These are phyloP conservation scores for Chrysogorgia sp. DNA, from an alignment of 92 coral and sea anemone genomes.

Conservation along the genomic window DNA sequence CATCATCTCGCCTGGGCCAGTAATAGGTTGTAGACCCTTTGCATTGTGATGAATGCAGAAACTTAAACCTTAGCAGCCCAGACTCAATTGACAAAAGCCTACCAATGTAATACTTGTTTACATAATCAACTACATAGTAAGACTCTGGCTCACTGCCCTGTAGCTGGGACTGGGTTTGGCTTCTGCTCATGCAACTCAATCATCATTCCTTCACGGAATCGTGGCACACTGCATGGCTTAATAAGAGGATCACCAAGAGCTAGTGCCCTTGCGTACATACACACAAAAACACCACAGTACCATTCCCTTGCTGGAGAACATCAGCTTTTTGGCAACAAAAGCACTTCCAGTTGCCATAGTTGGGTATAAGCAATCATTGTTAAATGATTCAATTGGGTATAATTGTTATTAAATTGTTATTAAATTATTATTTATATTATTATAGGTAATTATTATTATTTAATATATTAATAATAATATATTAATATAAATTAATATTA, in stretches of 20 bases:
- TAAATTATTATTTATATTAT: too few relatives aligned
- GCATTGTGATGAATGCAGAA: constrained; percentile 39
- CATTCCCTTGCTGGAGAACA: constrained; percentile 19
- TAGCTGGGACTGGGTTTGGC: constrained; percentile 44
- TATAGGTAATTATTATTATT: too few relatives aligned
- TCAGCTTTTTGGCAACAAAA: constrained; percentile 21
- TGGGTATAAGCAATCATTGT: too few relatives aligned
- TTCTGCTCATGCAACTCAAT: constrained; percentile 38
- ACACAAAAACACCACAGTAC: constrained; percentile 22
- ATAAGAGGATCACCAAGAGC: constrained; percentile 44
- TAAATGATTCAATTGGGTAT: too few relatives aligned
- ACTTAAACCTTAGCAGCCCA: constrained; percentile 37
- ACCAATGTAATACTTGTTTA: constrained; percentile 49
- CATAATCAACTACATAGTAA: constrained; percentile 44
- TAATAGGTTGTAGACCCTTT: constrained; percentile 34
- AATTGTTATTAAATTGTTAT: too few relatives aligned
- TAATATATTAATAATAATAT: too few relatives aligned
- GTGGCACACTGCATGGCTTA: constrained; percentile 33
- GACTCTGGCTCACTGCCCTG: constrained; percentile 9
- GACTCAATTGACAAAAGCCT: constrained; percentile 28
- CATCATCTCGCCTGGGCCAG: constrained; percentile 54
- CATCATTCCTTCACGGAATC: constrained; percentile 26
- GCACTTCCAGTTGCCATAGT: too few relatives aligned
- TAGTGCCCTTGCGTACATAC: constrained; percentile 20
- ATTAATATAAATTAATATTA: too few relatives aligned